A percentile compares a stretch with the other conserved stretches of the same genome.
Conservation (phyloP, 2,797 vertebrate genomes). For the Enteromius trimaculatus region DNA sequence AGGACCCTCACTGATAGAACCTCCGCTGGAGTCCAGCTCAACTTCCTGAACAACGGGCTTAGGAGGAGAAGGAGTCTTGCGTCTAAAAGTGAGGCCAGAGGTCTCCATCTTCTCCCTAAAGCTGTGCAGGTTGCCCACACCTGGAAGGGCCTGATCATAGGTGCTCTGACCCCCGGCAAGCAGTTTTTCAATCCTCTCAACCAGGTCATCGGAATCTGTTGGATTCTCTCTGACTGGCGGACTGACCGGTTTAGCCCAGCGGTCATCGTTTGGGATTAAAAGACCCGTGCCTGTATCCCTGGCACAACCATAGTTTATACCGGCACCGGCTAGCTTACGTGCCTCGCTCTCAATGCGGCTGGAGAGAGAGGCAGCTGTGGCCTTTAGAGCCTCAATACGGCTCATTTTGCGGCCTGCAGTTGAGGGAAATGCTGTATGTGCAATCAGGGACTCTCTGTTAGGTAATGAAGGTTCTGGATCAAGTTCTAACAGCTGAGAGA, state of each 20-base stretch:
- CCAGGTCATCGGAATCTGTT: conserved; percentile 67
- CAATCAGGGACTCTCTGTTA: conserved; percentile 8
- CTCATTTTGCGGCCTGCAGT: conserved; percentile 76
- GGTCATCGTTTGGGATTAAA: conserved; percentile 64
- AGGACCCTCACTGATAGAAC: conserved; percentile 91
- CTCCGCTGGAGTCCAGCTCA: conserved; percentile 79
- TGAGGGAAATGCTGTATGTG: neutral
- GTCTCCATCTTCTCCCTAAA: conserved; percentile 74
- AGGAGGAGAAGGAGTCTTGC: conserved; percentile 19
- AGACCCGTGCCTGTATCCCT: conserved; percentile 75
- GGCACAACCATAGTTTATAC: conserved; percentile 77
- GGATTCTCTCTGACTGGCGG: conserved; percentile 78
- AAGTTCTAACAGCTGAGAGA: conserved; percentile 82
- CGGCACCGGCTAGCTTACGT: conserved; percentile 84
- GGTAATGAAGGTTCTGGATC: conserved; percentile 73
- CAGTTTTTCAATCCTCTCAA: conserved; percentile 81
- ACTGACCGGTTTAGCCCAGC: conserved; percentile 76
- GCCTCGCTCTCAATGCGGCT: conserved; percentile 92
- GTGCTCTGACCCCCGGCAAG: conserved; percentile 78
- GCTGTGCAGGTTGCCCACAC: conserved; percentile 80
- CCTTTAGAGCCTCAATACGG: conserved; percentile 92
- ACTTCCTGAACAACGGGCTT: neutral
- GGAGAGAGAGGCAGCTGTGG: conserved; percentile 92
- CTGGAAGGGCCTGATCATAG: conserved; percentile 83
- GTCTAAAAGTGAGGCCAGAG: neutral